phyloP scores from a whole-genome alignment of 2,113 vertebrate genomes.

The Periophthalmus modestus region DNA sequence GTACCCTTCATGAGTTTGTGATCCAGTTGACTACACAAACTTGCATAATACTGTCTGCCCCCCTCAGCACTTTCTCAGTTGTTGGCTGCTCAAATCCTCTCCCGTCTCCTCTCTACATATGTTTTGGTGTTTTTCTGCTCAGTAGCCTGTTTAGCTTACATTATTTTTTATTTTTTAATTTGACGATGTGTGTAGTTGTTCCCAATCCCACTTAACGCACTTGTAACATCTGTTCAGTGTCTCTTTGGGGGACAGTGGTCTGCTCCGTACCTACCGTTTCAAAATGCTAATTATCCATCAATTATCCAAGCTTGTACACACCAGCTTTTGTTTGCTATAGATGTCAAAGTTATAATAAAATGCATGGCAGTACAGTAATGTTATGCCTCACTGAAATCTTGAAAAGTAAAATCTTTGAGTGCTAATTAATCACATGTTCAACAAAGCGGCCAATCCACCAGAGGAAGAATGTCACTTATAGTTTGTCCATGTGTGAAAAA shows the following conservation, averaged over 20 bases:
- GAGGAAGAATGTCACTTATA: constrained; percentile 54
- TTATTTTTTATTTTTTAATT: constrained; percentile 32
- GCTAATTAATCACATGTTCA: constrained; percentile 64
- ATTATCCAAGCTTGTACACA: constrained; percentile 22
- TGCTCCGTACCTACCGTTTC: constrained; percentile 47
- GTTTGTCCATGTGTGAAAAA: constrained; percentile 54
- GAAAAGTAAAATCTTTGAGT: constrained; percentile 31
- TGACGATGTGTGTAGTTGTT: constrained; percentile 20
- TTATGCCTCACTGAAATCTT: constrained; percentile 53
- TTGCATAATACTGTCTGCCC: background rate
- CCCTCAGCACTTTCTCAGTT: background rate
- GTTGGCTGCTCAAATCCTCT: background rate
- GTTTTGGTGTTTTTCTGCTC: constrained; percentile 5
- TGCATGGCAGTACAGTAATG: constrained; percentile 20
- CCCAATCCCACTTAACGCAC: constrained; percentile 23
- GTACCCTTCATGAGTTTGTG: background rate
- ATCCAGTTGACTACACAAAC: background rate
- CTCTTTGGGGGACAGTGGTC: constrained; percentile 47
- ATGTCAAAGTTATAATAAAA: constrained; percentile 24
- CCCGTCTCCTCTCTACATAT: constrained; percentile 17
- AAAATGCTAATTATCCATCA: constrained; percentile 60
- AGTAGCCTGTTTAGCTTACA: background rate
- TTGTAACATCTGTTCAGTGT: constrained; percentile 56
- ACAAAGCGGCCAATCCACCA: constrained; percentile 50
- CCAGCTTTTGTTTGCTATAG: background rate